phyloP scores from a whole-genome alignment of 2,113 vertebrate genomes.

The Pelobates fuscus region DNA sequence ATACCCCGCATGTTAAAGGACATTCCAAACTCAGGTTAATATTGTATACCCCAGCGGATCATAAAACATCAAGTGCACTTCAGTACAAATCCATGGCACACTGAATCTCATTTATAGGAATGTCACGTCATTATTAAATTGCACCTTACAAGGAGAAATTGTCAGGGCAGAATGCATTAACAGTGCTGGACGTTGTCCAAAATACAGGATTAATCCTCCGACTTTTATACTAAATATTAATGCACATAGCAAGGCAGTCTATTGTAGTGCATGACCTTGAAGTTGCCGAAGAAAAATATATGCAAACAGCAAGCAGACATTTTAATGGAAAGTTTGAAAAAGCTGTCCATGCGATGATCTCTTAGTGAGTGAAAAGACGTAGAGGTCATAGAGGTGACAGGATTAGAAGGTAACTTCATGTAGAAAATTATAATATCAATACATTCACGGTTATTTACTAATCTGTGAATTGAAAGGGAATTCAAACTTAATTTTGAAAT shows the following conservation, averaged over 20 bases:
- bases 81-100: constrained; percentile 20
- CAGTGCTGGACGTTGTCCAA: constrained; percentile 33
- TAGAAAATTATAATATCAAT: too few relatives aligned
- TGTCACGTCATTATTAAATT: constrained; percentile 21
- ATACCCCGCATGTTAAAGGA: constrained; percentile 14
- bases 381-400: too few relatives aligned
- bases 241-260: not conserved
- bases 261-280: constrained; percentile 34
- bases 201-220: constrained; percentile 31
- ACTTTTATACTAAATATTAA: constrained; percentile 18
- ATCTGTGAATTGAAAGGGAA: too few relatives aligned
- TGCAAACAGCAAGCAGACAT: constrained; percentile 14
- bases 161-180: constrained; percentile 33
- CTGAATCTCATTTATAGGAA: constrained; percentile 34
- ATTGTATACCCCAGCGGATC: constrained; percentile 13
- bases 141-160: constrained; percentile 37
- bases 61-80: constrained; percentile 11
- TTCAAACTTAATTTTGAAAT: too few relatives aligned
- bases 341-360: too few relatives aligned
- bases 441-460: too few relatives aligned
- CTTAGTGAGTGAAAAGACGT: too few relatives aligned
- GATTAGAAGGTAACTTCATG: too few relatives aligned
- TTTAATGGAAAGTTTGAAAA: constrained; percentile 6
- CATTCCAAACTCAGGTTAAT: constrained; percentile 17
- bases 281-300: constrained; percentile 15